Percentiles rank a stretch among this genome's conserved stretches.
Evolutionary conservation across 2,113 vertebrate species (phyloP).

Genomic region (Arothron firmamentum): DNA sequence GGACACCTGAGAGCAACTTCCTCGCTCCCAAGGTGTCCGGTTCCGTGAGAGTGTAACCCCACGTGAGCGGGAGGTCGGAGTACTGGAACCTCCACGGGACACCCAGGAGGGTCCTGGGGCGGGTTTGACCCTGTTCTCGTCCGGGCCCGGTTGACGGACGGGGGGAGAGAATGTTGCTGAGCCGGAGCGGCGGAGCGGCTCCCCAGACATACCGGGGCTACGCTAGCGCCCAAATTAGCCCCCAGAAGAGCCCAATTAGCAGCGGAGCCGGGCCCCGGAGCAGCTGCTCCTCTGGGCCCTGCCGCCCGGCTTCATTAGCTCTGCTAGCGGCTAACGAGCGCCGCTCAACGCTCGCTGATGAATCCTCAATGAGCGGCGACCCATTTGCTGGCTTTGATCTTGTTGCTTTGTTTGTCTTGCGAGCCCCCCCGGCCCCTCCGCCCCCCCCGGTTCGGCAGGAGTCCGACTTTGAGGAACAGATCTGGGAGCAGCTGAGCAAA

Average conservation of each 20-base stretch:
- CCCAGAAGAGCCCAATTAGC: conserved; percentile 42
- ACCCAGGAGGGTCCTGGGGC: too few species aligned
- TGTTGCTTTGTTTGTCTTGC: conserved; percentile 17
- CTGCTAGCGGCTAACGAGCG: conserved; percentile 24
- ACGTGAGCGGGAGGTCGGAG: too few species aligned
- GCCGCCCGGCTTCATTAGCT: conserved; percentile 36
- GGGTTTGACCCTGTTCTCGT: too few species aligned
- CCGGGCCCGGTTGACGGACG: too few species aligned
- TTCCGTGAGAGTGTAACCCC: conserved; percentile 18
- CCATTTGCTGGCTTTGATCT: conserved; percentile 31
- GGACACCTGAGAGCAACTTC: background rate
- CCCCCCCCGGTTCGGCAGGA: conserved; percentile 14
- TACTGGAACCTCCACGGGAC: too few species aligned
- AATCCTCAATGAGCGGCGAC: conserved; percentile 24
- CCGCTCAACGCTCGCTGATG: conserved; percentile 13
- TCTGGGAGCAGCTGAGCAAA: conserved; percentile 41
- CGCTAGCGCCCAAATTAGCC: background rate
- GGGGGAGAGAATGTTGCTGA: too few species aligned
- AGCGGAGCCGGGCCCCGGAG: conserved; percentile 16
- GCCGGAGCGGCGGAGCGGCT: too few species aligned
- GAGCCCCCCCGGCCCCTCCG: background rate
- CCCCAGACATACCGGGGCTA: background rate
- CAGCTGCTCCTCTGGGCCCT: conserved; percentile 12
- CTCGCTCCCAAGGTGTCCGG: conserved; percentile 14
- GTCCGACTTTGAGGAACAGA: conserved; percentile 1